Evolutionary conservation across 1,140 invertebrate species (phyloP).

Genomic region (Stenopsyche tienmushanensis): DNA sequence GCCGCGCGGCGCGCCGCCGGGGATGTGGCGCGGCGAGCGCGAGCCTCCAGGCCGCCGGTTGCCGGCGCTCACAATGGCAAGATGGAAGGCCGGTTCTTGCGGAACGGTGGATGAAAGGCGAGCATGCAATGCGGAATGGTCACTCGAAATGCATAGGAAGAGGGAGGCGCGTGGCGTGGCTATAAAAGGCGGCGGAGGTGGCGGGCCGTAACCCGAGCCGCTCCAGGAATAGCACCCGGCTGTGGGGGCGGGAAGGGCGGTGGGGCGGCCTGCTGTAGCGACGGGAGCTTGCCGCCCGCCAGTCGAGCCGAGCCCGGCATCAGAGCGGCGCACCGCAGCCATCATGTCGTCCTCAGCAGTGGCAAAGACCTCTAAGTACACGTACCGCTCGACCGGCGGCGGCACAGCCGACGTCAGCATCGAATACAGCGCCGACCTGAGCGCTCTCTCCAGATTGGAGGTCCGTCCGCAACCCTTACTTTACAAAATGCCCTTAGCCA

Average conservation of each 20-base stretch:
- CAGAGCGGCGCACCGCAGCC: constrained; percentile 25
- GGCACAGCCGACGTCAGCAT: constrained; percentile 87
- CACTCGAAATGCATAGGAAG: constrained; percentile 3
- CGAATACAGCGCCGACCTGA: constrained; percentile 90
- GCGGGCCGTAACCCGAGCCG: constrained; percentile 33
- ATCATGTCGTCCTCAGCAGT: constrained; percentile 68
- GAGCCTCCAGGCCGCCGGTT: not conserved
- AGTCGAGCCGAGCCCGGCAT: constrained; percentile 40
- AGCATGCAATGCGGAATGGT: constrained; percentile 9
- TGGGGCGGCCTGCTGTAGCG: constrained; percentile 13
- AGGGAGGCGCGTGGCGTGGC: constrained; percentile 3
- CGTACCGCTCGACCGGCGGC: constrained; percentile 79
- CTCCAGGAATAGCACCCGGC: constrained; percentile 31
- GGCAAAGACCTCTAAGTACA: constrained; percentile 85
- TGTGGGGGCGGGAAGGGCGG: constrained; percentile 24
- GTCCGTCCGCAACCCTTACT: constrained; percentile 60
- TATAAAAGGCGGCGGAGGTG: constrained; percentile 23
- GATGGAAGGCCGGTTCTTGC: not conserved
- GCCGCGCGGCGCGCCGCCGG: not conserved
- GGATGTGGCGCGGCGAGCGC: not conserved
- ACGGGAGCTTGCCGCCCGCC: constrained; percentile 21
- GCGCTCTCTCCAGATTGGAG: constrained; percentile 88
- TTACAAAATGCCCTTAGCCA: no score
- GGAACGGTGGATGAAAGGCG: no score
- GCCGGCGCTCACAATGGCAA: not conserved